Conservation (phyloP, 2,113 vertebrate genomes). For the Thomomys bottae region DNA sequence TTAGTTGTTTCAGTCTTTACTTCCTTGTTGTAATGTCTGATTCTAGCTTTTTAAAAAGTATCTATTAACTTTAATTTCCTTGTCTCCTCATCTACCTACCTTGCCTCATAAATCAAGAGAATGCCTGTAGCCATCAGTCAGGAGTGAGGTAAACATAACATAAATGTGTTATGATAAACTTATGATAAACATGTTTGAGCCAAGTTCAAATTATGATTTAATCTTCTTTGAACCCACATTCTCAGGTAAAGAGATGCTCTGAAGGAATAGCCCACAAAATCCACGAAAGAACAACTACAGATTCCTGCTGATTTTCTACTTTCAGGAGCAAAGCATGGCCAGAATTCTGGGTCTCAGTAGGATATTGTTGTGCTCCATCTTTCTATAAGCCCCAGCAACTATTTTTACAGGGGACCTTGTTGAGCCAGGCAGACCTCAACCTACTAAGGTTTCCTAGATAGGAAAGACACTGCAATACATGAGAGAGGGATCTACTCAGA, state of each 20-base stretch:
- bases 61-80: too few relatives aligned
- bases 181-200: background rate
- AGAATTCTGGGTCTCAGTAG: background rate
- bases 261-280: background rate
- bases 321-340: slow-evolving; percentile 5
- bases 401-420: background rate
- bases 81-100: too few relatives aligned
- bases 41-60: too few relatives aligned
- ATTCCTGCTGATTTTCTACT: background rate
- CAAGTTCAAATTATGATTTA: background rate
- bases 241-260: background rate
- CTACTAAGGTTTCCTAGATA: background rate
- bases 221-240: background rate
- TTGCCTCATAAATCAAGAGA: too few relatives aligned
- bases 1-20: too few relatives aligned
- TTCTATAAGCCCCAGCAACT: background rate
- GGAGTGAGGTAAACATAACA: too few relatives aligned
- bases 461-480: background rate
- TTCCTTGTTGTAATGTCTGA: too few relatives aligned
- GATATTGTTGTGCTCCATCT: background rate
- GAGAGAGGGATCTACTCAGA: background rate
- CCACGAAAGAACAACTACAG: background rate
- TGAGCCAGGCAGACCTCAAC: background rate
- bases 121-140: too few relatives aligned
- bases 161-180: too few relatives aligned